These are phyloP conservation scores for Staurois parvus DNA, from an alignment of 2,797 vertebrate genomes.

Conservation along the genomic window DNA sequence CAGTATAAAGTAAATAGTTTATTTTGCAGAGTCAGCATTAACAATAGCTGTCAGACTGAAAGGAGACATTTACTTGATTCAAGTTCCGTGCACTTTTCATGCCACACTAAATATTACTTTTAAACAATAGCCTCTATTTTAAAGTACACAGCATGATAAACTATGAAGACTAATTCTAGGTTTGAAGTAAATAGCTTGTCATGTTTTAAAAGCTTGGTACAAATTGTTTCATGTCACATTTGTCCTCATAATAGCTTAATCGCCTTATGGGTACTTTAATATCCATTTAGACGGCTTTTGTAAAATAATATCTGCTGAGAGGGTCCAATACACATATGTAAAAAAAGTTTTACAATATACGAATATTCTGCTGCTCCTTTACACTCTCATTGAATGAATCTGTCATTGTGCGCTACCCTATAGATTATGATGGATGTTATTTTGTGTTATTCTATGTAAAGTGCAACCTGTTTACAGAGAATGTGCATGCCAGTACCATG, in stretches of 20 bases:
- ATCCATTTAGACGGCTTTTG: conserved; percentile 37
- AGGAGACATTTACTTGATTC: background rate
- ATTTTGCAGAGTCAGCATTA: background rate
- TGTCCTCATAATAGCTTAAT: conserved; percentile 37
- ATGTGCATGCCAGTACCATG: too few relatives aligned
- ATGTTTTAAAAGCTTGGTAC: conserved; percentile 34
- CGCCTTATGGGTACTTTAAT: conserved; percentile 33
- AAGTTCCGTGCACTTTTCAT: background rate
- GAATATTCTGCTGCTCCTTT: background rate
- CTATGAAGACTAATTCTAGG: conserved; percentile 38
- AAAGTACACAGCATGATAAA: conserved; percentile 35
- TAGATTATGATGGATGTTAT: too few relatives aligned
- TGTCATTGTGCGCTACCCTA: too few relatives aligned
- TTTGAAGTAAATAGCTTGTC: conserved; percentile 50
- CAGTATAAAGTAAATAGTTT: background rate
- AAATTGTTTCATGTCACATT: conserved; percentile 48
- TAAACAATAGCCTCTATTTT: conserved; percentile 51
- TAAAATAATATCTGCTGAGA: conserved; percentile 26
- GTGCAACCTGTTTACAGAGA: too few relatives aligned
- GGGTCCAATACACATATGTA: background rate
- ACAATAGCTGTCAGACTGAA: background rate
- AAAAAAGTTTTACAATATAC: conserved; percentile 21
- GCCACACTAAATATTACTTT: conserved; percentile 12
- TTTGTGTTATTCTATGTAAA: too few relatives aligned
- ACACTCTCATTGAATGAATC: background rate